Evolutionary conservation across 1,140 invertebrate genomes (phyloP), one percentile per base, ranked within the genome.

Genomic region (Charaxes varanes): DNA sequence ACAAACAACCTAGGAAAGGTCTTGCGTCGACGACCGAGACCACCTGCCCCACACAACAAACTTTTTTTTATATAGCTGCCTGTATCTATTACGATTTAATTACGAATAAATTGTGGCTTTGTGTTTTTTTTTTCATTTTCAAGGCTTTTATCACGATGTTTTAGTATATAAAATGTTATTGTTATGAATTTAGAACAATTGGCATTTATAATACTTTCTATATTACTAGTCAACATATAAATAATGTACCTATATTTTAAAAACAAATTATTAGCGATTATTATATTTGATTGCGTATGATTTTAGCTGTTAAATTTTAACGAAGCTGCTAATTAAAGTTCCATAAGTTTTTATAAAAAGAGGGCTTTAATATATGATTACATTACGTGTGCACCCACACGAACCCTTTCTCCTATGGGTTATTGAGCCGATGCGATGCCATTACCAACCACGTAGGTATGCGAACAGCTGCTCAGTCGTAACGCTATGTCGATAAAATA

Each of bases 11-110:
- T 47, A 49, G 52, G 49, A 80, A 73, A 77, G 76, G 72, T 77
- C 72, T 68, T 66, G 69, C 50, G 71, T 62, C 67, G 54, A 47
- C 45, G 74, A 73, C 62, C 74, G 44, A 23, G 17, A 19, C 47
- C 72, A 80, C 62, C 72, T 77, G 72, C 63, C 37, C 27, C n/a
- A 44, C 45, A 49, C 30, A 43, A 23, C 23, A 22, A 34, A 46
- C 46, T 52, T 27, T 27, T 45, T 42, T 43, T 38, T 59, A 5
- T 23, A 32, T 41, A 32, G 14, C 18, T 30, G 13, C 16, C 24
- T 38, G 27, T 27, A 18, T 40, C 18, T 30, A 27, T 40, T 22
- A 27, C 37, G 27, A 40, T 40, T 40, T 31, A 31, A 31, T 40
- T 28, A 26, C 27, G 14, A 8, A 16, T 26, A 27, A n/a, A 28